A percentile compares a stretch with the other conserved stretches of the same genome.
phyloP scores from a whole-genome alignment of 2,113 vertebrate species.

The Corythaixoides concolor region DNA sequence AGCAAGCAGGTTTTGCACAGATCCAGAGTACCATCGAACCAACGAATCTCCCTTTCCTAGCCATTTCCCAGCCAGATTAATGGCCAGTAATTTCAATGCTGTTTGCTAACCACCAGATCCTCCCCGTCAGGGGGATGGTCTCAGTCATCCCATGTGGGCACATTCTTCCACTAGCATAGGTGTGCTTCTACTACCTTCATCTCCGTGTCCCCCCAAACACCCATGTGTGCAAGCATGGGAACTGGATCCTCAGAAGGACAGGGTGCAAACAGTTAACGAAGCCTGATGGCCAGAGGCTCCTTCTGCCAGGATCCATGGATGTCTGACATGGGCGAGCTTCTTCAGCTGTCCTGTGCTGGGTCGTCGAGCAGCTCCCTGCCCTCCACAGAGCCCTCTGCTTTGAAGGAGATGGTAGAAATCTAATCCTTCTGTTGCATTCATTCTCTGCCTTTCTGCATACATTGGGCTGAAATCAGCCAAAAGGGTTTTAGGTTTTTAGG shows the following conservation, averaged over 20 bases:
- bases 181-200: background rate
- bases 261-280: background rate
- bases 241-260: background rate
- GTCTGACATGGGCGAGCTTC: background rate
- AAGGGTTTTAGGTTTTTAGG: background rate
- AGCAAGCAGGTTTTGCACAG: background rate
- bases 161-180: background rate
- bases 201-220: background rate
- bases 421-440: background rate
- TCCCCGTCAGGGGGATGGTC: background rate
- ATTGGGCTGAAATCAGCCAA: background rate
- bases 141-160: background rate
- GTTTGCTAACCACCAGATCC: background rate
- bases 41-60: background rate
- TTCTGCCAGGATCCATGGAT: background rate
- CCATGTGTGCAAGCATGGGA: background rate
- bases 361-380: background rate
- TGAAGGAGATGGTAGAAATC: background rate
- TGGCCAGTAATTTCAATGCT: background rate
- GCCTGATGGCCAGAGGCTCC: background rate
- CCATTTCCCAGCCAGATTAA: background rate
- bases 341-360: background rate
- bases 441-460: background rate
- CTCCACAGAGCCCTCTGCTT: background rate
- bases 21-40: background rate